Evolutionary conservation across 2,113 vertebrate genomes (phyloP).

Genomic region (Hylia prasina): DNA sequence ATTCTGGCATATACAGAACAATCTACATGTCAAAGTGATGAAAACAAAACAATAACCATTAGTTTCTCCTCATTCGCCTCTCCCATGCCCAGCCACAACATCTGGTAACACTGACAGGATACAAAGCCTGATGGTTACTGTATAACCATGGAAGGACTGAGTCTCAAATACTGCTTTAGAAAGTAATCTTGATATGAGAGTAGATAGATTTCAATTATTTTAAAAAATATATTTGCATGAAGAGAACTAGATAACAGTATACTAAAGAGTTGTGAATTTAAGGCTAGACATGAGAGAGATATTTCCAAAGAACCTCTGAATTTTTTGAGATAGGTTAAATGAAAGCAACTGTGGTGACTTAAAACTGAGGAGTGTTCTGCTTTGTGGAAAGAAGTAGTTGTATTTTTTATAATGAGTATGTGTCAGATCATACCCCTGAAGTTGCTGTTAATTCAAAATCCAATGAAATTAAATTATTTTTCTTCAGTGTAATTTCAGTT

Average conservation of each 20-base stretch:
- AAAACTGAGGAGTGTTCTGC: neutral
- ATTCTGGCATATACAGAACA: neutral
- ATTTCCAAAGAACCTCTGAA: neutral
- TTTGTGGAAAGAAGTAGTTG: constrained; percentile 6
- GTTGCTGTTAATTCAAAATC: constrained; percentile 5
- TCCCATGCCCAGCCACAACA: neutral
- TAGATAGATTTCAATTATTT: neutral
- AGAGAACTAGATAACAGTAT: neutral
- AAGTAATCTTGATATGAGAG: neutral
- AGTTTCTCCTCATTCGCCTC: neutral
- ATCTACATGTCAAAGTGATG: neutral
- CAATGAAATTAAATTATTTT: constrained; percentile 33
- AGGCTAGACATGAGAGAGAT: neutral
- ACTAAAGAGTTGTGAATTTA: neutral
- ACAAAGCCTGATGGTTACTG: neutral
- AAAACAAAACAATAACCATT: neutral
- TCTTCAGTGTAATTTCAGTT: constrained; percentile 35
- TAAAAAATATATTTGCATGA: neutral
- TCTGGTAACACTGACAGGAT: neutral
- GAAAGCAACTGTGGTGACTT: neutral
- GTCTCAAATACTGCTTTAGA: neutral
- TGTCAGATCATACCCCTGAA: neutral
- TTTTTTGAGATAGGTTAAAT: neutral
- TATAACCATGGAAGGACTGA: neutral
- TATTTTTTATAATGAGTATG: neutral